A percentile compares a stretch with the other conserved stretches of the same genome.
Evolutionary conservation across 1,140 invertebrate species (phyloP).

Genomic region (Reticulitermes speratus): DNA sequence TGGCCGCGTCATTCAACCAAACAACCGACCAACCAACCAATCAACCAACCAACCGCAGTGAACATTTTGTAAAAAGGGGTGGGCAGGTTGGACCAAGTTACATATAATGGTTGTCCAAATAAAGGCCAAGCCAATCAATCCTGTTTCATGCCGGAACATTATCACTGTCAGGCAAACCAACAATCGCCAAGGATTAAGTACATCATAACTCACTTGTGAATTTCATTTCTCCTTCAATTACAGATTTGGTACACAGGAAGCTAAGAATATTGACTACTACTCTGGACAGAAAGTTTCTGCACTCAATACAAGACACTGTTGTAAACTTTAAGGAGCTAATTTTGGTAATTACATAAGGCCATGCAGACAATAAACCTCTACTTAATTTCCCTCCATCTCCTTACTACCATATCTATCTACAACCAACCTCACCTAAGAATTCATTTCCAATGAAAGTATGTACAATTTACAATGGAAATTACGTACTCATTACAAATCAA

Average conservation of each 20-base stretch:
- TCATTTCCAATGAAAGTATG: background rate
- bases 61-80: slow-evolving; percentile 6
- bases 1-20: slow-evolving; percentile 1
- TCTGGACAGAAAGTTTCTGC: slow-evolving; percentile 4
- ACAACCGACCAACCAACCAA: background rate
- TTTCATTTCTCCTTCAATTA: background rate
- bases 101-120: slow-evolving; percentile 27
- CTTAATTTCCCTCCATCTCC: background rate
- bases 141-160: slow-evolving; percentile 24
- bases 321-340: slow-evolving; percentile 4
- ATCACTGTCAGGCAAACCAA: slow-evolving; percentile 26
- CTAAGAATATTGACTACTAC: slow-evolving; percentile 25
- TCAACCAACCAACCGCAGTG: background rate
- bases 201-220: background rate
- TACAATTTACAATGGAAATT: slow-evolving; percentile 5
- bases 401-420: background rate
- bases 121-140: slow-evolving; percentile 26
- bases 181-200: slow-evolving; percentile 21
- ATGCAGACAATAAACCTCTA: slow-evolving; percentile 25
- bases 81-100: slow-evolving; percentile 16
- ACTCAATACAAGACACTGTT: slow-evolving; percentile 15
- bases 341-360: slow-evolving; percentile 30
- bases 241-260: slow-evolving; percentile 15
- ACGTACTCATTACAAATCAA: background rate
- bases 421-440: background rate